Conservation (phyloP, 2,888 invertebrate species). For the Drosophila vallismaia region DNA sequence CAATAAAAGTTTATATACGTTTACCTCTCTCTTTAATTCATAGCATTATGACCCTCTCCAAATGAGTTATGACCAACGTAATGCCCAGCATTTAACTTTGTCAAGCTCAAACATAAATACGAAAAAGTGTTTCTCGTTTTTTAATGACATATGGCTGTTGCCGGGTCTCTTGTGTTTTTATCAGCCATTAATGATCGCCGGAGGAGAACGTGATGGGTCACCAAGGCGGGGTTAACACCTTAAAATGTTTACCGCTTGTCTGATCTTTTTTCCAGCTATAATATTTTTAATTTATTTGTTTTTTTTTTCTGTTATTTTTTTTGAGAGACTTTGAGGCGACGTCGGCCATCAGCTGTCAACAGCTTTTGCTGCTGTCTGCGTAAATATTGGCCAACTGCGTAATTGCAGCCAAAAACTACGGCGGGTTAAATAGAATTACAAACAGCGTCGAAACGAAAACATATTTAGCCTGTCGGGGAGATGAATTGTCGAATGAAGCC, state of each 20-base stretch:
- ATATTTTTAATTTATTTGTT: conserved; percentile 30
- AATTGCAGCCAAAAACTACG: conserved; percentile 44
- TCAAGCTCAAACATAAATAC: conserved; percentile 47
- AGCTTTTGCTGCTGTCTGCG: conserved; percentile 46
- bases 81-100: conserved; percentile 45
- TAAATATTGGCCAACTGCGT: conserved; percentile 70
- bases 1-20: conserved; percentile 3
- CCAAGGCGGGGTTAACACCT: conserved; percentile 59
- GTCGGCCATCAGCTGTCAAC: conserved; percentile 72
- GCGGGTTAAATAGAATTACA: conserved; percentile 4
- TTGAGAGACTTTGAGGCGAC: conserved; percentile 41
- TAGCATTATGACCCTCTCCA: conserved; percentile 10
- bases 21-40: not conserved
- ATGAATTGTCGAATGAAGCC: conserved; percentile 32
- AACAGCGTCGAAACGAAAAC: conserved; percentile 21
- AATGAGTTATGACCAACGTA: conserved; percentile 34
- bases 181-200: conserved; percentile 61
- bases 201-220: conserved; percentile 51
- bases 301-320: conserved; percentile 7
- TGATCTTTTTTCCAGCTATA: conserved; percentile 41
- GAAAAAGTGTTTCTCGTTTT: conserved; percentile 22
- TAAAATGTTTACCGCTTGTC: conserved; percentile 57
- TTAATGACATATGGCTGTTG: conserved; percentile 36
- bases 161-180: conserved; percentile 41
- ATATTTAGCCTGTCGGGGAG: conserved; percentile 14